Evolutionary conservation across 2,797 vertebrate genomes (phyloP).

Genomic region (Lagocephalus sceleratus): DNA sequence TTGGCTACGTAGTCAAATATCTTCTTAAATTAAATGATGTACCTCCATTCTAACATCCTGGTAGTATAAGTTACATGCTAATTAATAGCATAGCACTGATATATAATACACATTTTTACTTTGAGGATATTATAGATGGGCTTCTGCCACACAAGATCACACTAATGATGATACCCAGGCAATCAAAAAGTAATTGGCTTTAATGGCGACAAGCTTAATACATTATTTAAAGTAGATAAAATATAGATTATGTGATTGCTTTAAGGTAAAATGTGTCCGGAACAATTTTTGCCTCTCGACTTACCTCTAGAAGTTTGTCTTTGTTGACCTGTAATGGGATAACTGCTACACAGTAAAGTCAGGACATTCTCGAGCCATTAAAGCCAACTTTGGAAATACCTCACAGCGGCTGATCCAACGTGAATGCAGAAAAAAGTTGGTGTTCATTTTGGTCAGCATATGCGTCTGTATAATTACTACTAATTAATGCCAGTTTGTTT

Average conservation of each 20-base stretch:
- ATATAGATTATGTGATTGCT: slow-evolving; percentile 33
- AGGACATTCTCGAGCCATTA: slow-evolving; percentile 25
- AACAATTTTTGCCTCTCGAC: slow-evolving; percentile 13
- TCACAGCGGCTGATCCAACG: not conserved
- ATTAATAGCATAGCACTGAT: not conserved
- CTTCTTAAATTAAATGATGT: too few species aligned
- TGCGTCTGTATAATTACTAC: not conserved
- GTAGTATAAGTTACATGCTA: too few species aligned
- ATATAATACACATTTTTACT: too few species aligned
- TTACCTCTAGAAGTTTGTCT: slow-evolving; percentile 15
- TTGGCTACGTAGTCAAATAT: too few species aligned
- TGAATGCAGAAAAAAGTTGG: not conserved
- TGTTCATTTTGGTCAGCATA: not conserved
- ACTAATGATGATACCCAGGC: slow-evolving; percentile 33
- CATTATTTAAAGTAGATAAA: slow-evolving; percentile 32
- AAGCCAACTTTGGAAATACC: slow-evolving; percentile 16
- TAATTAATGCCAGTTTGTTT: slow-evolving; percentile 34
- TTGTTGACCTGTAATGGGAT: slow-evolving; percentile 23
- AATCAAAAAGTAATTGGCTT: slow-evolving; percentile 30
- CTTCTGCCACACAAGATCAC: slow-evolving; percentile 18
- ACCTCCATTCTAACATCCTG: too few species aligned
- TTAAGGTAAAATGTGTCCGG: slow-evolving; percentile 31
- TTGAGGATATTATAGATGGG: too few species aligned
- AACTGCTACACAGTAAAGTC: slow-evolving; percentile 19
- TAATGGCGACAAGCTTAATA: slow-evolving; percentile 28